Conservation (phyloP, 2,113 vertebrate genomes). For the Tachycineta bicolor region DNA sequence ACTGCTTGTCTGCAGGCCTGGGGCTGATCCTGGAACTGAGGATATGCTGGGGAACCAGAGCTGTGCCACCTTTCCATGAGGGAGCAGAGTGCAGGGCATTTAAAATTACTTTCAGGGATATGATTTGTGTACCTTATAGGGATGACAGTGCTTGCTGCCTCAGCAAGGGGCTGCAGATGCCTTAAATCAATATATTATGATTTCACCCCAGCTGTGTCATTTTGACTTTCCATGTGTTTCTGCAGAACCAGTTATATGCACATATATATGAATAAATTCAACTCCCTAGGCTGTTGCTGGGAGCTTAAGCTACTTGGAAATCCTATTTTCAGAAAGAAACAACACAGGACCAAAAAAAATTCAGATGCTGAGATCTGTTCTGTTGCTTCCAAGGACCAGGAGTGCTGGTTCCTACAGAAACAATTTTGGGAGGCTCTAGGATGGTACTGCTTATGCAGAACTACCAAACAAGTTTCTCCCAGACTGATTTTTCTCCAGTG, state of each 20-base stretch:
- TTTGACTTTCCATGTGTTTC: not conserved
- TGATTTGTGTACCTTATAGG: not conserved
- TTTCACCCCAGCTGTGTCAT: not conserved
- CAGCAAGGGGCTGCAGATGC: not conserved
- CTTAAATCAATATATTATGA: not conserved
- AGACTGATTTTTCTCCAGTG: not conserved
- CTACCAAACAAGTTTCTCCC: not conserved
- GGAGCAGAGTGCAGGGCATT: not conserved
- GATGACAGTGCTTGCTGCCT: not conserved
- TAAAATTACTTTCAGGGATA: not conserved
- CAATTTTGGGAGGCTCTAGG: not conserved
- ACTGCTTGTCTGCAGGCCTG: not conserved
- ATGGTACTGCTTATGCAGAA: not conserved
- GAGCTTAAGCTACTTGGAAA: slow-evolving; percentile 1
- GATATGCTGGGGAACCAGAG: not conserved
- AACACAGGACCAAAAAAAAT: not conserved
- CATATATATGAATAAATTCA: not conserved
- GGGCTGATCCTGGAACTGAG: not conserved
- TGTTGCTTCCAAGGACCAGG: not conserved
- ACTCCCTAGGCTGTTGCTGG: not conserved
- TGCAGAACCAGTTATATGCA: not conserved
- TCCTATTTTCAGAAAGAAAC: not conserved
- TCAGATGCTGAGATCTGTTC: not conserved
- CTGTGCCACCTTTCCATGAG: not conserved
- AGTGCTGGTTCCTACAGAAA: not conserved